Base-by-base conservation (phyloP, 2,888 invertebrate genomes). In the Andrena marginata region DNA sequence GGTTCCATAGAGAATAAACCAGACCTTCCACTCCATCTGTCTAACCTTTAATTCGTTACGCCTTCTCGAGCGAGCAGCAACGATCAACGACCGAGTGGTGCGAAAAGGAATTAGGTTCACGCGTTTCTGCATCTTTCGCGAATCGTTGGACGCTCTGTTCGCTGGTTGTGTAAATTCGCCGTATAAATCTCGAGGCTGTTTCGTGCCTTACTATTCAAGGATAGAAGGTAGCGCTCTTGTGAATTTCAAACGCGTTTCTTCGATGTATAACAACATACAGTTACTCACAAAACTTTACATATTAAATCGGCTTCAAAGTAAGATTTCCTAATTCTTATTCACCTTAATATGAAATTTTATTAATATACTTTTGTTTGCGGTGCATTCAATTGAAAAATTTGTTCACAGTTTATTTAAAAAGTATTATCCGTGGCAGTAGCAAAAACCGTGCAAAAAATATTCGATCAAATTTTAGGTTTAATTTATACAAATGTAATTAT, bases 231-330 rank as follows among this genome's bases (percentile, higher is more conserved):
- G 7, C 10, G 60, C 71, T 76, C 64, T 69, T 60, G 26, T n/a
- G 23, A 73, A 87, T 82, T 85, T 64, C 78, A 77, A 65, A 80
- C 42, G 64, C 73, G 35, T 85, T 86, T 84, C 74, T 76, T 29
- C 26, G 42, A 51, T n/a, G 23, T 16, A 0, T 6, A 29, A 33
- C 56, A n/a, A 56, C 26, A 78, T 84, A 76, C 73, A 84, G 81
- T 76, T 84, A 65, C 20, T 29, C 54, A 54, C 48, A 29, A 78
- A 69, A 42, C 68, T 68, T 20, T 81, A 78, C 31, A 26, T 65
- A 51, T 29, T 48, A 23, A 42, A 10, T n/a, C 35, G 13, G 13
- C n/a, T 60, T 31, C 13, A 48, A 3, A 54, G 2, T 42, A 29
- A 63, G 76, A 76, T 87, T 23, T 64, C 76, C 73, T 76, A 75